phyloP scores from a whole-genome alignment of 1,140 invertebrate species.

The Drosophila nigromelanica region DNA sequence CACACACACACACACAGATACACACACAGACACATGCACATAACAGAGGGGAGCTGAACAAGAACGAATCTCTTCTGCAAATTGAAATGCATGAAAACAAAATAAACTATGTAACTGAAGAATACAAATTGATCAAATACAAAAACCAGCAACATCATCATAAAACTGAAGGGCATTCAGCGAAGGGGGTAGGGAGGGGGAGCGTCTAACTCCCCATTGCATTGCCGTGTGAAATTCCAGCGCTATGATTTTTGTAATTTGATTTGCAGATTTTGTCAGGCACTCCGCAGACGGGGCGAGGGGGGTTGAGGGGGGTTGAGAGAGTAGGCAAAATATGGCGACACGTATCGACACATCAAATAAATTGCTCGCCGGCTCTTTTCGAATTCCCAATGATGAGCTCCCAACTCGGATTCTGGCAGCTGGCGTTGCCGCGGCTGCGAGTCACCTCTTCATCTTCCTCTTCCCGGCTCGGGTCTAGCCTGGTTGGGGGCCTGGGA shows the following conservation, averaged over 20 bases:
- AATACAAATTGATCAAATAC: conserved; percentile 80
- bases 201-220: conserved; percentile 48
- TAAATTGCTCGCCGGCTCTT: conserved; percentile 57
- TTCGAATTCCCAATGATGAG: conserved; percentile 65
- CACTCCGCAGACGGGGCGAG: background rate
- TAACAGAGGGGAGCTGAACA: too few relatives aligned
- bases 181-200: background rate
- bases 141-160: conserved; percentile 69
- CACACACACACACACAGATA: too few relatives aligned
- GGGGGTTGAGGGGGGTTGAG: background rate
- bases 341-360: conserved; percentile 68
- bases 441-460: background rate
- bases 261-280: conserved; percentile 72
- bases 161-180: conserved; percentile 43
- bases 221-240: conserved; percentile 77
- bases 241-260: conserved; percentile 82
- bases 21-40: too few relatives aligned
- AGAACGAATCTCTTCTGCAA: conserved; percentile 24
- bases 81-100: conserved; percentile 77
- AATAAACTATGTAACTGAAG: conserved; percentile 73
- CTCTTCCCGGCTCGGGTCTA: background rate
- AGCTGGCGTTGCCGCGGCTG: conserved; percentile 9
- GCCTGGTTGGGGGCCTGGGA: conserved; percentile 41
- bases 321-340: conserved; percentile 34
- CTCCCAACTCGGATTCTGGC: conserved; percentile 39